Evolutionary conservation across 2,797 vertebrate species (phyloP), one percentile per base, ranked within the genome.

Genomic region (Gymnothorax reevesii): DNA sequence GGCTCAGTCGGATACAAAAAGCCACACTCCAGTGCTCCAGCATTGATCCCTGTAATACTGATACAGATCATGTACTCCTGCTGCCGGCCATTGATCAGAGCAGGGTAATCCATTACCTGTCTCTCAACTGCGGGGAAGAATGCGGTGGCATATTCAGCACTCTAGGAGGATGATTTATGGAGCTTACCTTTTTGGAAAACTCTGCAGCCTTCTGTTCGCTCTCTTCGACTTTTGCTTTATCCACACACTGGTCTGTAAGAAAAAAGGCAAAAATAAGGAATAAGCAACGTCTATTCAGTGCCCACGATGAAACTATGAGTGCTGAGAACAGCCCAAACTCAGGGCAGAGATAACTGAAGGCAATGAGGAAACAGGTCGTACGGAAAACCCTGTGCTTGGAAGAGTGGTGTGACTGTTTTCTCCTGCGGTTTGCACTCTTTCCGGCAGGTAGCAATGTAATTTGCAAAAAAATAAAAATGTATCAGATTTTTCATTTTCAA

Each of bases 171-270:
- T 92, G 91, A 91, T 88, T 91, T 90, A 90, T 93, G 89, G 84
- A 1, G 55, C 94, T 97, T 94, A 99, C 99, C 97, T 99, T 99
- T 95, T 97, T 99, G 89, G 98, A 99, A 95, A 96, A 98, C 91
- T 99, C 99, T 1, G 94, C 91, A 84, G 98, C 98, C 94, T 97
- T 99, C 93, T 97, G 96, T 89, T 99, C 98, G 90, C 97, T 99
- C 94, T 99, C 98, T 83, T 99, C 98, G 88, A 99, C 97, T 94
- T 98, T 98, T 88, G 97, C 96, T 94, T 99, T 99, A 93, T 99
- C 97, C 92, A 99, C 98, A 91, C 97, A 97, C 1, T 97, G 94
- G 95, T 99, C 99, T 99, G 93, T 87, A 93, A 94, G 88, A 89
- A 87, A 91, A 90, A 87, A 87, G 10, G 52, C 27, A 85, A 22